Evolutionary conservation across 2,797 vertebrate species (phyloP), one percentile per base, ranked within the genome.

Genomic region (Bradypus variegatus): DNA sequence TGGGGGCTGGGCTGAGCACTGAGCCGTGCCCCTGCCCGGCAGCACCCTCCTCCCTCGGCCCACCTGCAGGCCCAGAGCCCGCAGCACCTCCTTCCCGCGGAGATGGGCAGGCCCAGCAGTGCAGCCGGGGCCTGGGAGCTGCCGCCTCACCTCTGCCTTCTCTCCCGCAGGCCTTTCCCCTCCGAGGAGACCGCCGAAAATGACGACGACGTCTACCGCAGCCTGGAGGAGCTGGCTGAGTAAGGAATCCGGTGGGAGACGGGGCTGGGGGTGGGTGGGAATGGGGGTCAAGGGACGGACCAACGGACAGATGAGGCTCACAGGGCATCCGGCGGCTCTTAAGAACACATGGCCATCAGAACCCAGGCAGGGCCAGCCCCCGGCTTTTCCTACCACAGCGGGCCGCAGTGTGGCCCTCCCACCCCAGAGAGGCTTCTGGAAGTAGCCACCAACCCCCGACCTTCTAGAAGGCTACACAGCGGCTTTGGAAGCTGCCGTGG

Each of bases 221-320:
- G 99, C 97, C 96, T 99, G 97, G 99, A 99, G 96, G 99, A 99
- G 96, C 97, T 99, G 98, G 99, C 99, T 0, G 99, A 99, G 99
- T 99, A 95, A 99, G 99, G 98, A 27, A 4, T 21, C 48, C 23
- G 29, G 58, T 13, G 38, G 69, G 53, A 31, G 6, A 0, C 8
- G 16, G 3, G 1, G 15, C 8, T 0, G 0, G 19, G 2, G 1
- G 41, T 45, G 11, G 36, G n/a, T 21, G 18, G 55, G 18, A 1
- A 6, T 5, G 1, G 2, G 1, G 48, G 53, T 12, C 50, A 53
- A 6, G 8, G 33, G 27, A 6, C 2, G 58, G 10, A 27, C 23
- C 36, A 29, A 9, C 21, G 29, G 33, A 50, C 14, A 14, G 9
- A 50, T 14, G 41, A 21, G 55, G 60, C 8, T 45, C 36, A 41